These are phyloP conservation scores for Microplitis demolitor DNA, from an alignment of 1,140 invertebrate species.

Conservation along the genomic window DNA sequence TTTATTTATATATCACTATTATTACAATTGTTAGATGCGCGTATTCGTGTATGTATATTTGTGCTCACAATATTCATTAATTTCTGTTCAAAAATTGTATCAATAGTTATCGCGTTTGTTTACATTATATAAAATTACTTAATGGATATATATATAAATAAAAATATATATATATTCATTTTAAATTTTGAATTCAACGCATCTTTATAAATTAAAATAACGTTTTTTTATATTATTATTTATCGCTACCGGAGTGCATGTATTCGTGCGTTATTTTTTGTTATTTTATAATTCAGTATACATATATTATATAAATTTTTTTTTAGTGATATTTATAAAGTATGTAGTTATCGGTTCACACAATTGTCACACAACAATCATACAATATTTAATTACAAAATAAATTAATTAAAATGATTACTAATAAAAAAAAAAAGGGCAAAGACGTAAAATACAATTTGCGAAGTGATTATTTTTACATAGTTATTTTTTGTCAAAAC, in stretches of 20 bases:
- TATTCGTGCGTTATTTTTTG: slow-evolving; percentile 26
- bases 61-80: no score
- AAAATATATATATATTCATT: slow-evolving; percentile 14
- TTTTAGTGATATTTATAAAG: not conserved
- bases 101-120: no score
- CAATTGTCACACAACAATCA: not conserved
- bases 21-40: no score
- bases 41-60: no score
- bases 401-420: not conserved
- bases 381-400: no score
- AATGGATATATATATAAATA: not conserved
- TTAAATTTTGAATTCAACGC: slow-evolving; percentile 3
- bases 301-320: not conserved
- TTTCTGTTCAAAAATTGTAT: not conserved
- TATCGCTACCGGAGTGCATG: slow-evolving; percentile 27
- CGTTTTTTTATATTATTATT: not conserved
- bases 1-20: not conserved
- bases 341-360: not conserved
- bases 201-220: slow-evolving; percentile 15
- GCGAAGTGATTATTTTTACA: no score
- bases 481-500: no score
- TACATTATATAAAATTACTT: not conserved
- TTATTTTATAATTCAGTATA: not conserved
- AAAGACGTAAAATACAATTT: no score
- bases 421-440: no score